These are phyloP conservation scores for Rhagoletis zephyria DNA, from an alignment of 1,140 invertebrate genomes.

Conservation along the genomic window DNA sequence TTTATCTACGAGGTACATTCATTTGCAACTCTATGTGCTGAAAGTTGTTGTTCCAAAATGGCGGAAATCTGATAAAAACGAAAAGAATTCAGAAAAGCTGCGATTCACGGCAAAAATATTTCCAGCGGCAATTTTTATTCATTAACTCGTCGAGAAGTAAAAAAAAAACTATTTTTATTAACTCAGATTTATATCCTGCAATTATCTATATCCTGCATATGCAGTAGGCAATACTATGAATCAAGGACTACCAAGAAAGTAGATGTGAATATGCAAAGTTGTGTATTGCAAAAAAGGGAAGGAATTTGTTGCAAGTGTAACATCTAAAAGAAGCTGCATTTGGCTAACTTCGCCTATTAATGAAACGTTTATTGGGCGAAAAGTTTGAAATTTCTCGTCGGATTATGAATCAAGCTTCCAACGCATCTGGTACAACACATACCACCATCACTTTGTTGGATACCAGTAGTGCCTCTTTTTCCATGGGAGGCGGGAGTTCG, in stretches of 20 bases:
- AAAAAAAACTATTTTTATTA: not conserved
- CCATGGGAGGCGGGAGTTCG: conserved; percentile 39
- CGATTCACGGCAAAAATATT: not conserved
- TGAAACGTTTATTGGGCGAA: conserved; percentile 14
- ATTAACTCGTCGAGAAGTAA: not conserved
- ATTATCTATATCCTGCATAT: too few relatives aligned
- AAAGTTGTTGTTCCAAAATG: conserved; percentile 31
- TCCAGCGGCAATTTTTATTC: not conserved
- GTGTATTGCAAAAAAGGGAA: not conserved
- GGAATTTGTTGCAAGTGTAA: not conserved
- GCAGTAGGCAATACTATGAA: not conserved
- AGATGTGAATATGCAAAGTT: not conserved
- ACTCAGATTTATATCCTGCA: too few relatives aligned
- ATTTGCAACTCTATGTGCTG: not conserved
- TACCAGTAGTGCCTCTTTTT: conserved; percentile 46
- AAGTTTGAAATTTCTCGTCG: conserved; percentile 18
- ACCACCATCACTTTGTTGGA: conserved; percentile 56
- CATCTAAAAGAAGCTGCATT: too few relatives aligned
- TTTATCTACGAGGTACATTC: too few relatives aligned
- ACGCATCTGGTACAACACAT: conserved; percentile 54
- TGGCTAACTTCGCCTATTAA: not conserved
- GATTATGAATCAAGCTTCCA: conserved; percentile 56
- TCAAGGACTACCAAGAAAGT: not conserved
- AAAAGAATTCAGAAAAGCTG: conserved; percentile 1
- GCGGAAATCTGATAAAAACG: conserved; percentile 27